These are phyloP conservation scores for Gymnocheta viridis DNA, from an alignment of 2,888 invertebrate species.

Conservation along the genomic window DNA sequence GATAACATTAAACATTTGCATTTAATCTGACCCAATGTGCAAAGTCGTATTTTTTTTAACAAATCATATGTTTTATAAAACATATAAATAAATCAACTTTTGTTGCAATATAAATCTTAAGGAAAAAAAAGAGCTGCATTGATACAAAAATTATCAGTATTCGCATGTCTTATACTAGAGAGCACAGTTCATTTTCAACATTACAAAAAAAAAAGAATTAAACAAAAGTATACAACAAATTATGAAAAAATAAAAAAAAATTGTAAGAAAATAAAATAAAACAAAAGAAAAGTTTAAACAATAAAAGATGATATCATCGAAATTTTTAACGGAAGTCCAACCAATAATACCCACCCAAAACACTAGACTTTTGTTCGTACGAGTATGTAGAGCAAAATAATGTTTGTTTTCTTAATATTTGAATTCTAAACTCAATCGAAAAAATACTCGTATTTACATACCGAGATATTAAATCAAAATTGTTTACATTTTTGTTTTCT, in stretches of 20 bases:
- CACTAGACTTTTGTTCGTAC: background rate
- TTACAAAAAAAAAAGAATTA: background rate
- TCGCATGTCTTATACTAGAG: background rate
- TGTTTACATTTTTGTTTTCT: constrained; percentile 26
- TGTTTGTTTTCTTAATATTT: constrained; percentile 27
- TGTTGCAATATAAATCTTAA: constrained; percentile 9
- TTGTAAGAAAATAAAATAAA: constrained; percentile 41
- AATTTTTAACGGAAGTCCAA: constrained; percentile 62
- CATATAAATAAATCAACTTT: background rate
- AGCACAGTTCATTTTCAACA: constrained; percentile 13
- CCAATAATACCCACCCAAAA: constrained; percentile 25
- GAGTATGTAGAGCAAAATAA: constrained; percentile 16
- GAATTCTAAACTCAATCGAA: constrained; percentile 14
- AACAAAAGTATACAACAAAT: constrained; percentile 17
- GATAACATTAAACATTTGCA: too few species aligned
- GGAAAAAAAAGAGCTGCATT: constrained; percentile 12
- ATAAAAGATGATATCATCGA: constrained; percentile 70
- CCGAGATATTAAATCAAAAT: constrained; percentile 34
- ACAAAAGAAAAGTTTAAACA: constrained; percentile 39
- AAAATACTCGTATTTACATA: background rate
- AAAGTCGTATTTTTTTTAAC: background rate
- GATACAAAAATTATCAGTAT: constrained; percentile 14
- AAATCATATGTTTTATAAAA: background rate
- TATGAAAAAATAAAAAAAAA: constrained; percentile 33
- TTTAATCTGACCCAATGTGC: background rate